Evolutionary conservation across 1,140 invertebrate species (phyloP).

Genomic region (Scaptomyza montana): DNA sequence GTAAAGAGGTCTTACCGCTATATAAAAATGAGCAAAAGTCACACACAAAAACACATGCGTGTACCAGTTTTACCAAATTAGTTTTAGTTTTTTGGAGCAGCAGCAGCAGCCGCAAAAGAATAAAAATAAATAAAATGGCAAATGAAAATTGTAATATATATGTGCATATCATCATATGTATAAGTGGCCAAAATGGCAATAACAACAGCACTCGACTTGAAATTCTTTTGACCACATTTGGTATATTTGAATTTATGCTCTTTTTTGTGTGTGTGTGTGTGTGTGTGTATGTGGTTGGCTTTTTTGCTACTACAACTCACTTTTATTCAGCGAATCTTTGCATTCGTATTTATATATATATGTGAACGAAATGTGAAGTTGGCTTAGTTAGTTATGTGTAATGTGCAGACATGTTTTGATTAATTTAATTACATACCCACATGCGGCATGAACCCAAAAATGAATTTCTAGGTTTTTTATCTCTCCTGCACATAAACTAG

Average conservation of each 20-base stretch:
- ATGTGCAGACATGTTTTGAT: constrained; percentile 72
- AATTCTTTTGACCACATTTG: constrained; percentile 76
- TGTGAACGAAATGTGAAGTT: constrained; percentile 29
- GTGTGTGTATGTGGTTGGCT: constrained; percentile 25
- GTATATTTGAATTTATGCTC: constrained; percentile 70
- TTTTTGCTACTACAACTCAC: constrained; percentile 41
- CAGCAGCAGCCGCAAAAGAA: neutral
- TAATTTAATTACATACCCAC: constrained; percentile 70
- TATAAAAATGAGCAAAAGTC: constrained; percentile 75
- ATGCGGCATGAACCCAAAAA: constrained; percentile 10
- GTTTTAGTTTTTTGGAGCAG: constrained; percentile 66
- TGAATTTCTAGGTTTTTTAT: neutral
- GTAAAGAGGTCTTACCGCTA: constrained; percentile 50
- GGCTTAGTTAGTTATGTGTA: constrained; percentile 44
- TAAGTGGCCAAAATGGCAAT: constrained; percentile 26
- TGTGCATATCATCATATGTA: constrained; percentile 12
- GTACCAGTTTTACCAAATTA: constrained; percentile 77
- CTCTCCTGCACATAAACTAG: no score
- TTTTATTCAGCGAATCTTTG: constrained; percentile 37
- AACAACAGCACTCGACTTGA: constrained; percentile 47
- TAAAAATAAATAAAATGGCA: no score
- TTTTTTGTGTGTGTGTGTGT: constrained; percentile 18
- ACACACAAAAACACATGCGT: constrained; percentile 58
- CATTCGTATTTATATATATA: no score
- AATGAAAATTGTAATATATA: constrained; percentile 54